Percentiles rank a stretch among this genome's conserved stretches.
Evolutionary conservation across 2,113 vertebrate genomes (phyloP).

Genomic region (Rhea pennata): DNA sequence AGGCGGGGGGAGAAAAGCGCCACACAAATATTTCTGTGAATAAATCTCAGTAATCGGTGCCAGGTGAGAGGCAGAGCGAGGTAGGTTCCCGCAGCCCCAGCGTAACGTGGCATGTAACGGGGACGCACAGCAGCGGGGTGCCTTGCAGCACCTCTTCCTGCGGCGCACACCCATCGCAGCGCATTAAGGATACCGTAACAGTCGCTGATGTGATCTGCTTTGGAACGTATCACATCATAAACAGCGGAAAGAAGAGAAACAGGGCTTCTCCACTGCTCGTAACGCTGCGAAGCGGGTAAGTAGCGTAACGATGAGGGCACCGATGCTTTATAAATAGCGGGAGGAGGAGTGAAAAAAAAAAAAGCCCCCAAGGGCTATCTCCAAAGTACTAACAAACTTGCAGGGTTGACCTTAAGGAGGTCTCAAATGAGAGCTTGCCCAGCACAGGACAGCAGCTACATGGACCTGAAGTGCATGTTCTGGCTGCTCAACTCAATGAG

Average conservation of each 20-base stretch:
- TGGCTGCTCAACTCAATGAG: neutral
- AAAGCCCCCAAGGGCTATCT: fast-evolving
- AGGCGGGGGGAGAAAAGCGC: neutral
- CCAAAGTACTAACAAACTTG: neutral
- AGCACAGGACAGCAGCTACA: neutral
- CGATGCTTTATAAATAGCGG: neutral
- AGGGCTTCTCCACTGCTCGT: neutral
- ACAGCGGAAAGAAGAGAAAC: constrained; percentile 40
- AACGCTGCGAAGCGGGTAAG: neutral
- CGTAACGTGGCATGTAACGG: constrained; percentile 26
- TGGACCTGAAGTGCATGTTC: neutral
- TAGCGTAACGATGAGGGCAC: neutral
- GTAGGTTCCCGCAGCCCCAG: neutral
- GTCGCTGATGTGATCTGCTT: constrained; percentile 44
- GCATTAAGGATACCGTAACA: constrained; percentile 44
- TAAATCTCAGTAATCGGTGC: constrained; percentile 38
- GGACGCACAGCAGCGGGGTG: neutral
- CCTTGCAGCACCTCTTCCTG: neutral
- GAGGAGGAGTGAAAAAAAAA: too few relatives aligned
- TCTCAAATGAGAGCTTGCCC: neutral
- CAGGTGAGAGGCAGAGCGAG: neutral
- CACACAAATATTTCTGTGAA: neutral
- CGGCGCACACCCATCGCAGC: neutral
- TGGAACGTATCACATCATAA: constrained; percentile 46
- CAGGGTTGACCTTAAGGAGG: neutral